A percentile compares a stretch with the other conserved stretches of the same genome.
These are phyloP conservation scores for Microcebus ravelobensis DNA, from an alignment of 2,113 vertebrate species.

Conservation along the genomic window DNA sequence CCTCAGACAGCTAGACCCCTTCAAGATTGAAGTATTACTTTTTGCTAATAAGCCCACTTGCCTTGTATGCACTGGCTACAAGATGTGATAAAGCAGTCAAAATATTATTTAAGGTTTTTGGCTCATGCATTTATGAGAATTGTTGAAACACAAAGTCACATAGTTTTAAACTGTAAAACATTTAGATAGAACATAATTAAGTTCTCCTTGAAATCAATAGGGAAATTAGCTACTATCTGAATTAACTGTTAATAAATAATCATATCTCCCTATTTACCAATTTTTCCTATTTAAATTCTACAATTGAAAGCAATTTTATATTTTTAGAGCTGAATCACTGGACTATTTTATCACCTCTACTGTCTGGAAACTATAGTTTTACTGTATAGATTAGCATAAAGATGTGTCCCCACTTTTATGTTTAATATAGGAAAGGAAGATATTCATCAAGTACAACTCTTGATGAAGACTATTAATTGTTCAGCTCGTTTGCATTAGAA, in stretches of 20 bases:
- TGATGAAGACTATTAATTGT: not conserved
- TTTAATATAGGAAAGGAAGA: not conserved
- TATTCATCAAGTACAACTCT: not conserved
- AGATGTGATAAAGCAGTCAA: not conserved
- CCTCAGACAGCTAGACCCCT: not conserved
- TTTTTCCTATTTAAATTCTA: not conserved
- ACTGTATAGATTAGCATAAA: not conserved
- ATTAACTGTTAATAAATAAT: not conserved
- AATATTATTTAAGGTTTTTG: not conserved
- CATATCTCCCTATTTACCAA: not conserved
- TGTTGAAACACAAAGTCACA: not conserved
- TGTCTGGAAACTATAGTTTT: not conserved
- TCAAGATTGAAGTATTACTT: not conserved
- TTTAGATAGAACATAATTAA: not conserved
- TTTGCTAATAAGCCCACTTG: not conserved
- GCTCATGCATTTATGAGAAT: not conserved
- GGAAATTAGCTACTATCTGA: not conserved
- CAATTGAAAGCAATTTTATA: not conserved
- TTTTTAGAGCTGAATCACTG: not conserved
- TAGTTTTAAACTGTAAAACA: not conserved
- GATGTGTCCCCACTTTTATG: not conserved
- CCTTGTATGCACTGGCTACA: not conserved
- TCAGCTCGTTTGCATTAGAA: not conserved
- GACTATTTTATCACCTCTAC: not conserved
- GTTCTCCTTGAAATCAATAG: not conserved